Base-by-base conservation (phyloP, 2,888 invertebrate genomes). In the Leptinotarsa juncta region DNA sequence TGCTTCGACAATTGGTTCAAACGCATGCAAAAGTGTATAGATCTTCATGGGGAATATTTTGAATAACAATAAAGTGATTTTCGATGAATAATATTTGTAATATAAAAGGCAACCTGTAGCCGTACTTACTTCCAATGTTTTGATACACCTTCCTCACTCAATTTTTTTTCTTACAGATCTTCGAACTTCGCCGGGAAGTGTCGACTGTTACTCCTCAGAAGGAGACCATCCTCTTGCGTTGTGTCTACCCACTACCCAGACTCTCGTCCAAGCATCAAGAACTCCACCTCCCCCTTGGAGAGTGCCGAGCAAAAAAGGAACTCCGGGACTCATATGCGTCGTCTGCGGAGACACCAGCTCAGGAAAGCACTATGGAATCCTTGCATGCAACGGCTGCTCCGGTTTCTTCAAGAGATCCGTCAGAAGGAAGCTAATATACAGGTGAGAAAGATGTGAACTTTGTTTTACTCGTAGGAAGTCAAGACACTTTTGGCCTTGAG, bases 361-460 rank as follows among this genome's bases (percentile, higher is more conserved):
- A 2, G 98, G 98, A 2, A 98, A 98, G 85, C 98, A 98, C 88
- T 98, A 98, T 88, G 98, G 99, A 0, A 98, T 99, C 84, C 91
- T 99, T 78, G 99, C 99, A 0, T 99, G 99, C 89, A 99, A 99
- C 85, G 99, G 99, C 0, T 99, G 99, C 90, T 97, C 97, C 73
- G 99, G 99, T 0, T 99, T 99, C 90, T 99, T 99, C 91, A 99
- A 99, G 87, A 89, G 99, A 79, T 97, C 97, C 80, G 98, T 99
- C 53, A 91, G 98, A 71, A 91, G 98, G 85, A 98, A 98, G 90
- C 92, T 99, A 77, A 98, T 98, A 82, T 99, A 99, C 91, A 95
- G 98, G 98, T 97, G 83, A 78, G 78, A n/a, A 2, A 7, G 32
- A 32, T 12, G 10, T 4, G 20, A 16, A 50, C 7, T 32, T 32